Base-by-base conservation (phyloP, 2,113 vertebrate genomes). In the Prionailurus viverrinus region DNA sequence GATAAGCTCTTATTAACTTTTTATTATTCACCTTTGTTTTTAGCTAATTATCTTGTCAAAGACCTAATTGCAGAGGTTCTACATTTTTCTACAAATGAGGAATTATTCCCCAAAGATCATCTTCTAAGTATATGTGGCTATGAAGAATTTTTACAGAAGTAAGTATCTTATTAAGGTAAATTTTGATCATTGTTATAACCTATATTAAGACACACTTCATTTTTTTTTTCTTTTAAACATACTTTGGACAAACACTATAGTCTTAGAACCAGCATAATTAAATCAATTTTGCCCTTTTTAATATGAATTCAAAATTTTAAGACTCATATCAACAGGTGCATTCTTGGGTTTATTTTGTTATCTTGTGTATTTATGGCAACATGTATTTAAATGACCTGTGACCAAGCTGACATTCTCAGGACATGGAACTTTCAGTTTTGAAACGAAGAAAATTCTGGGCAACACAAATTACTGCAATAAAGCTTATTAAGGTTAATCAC, bases 111-210 rank as follows among this genome's bases (percentile, higher is more conserved):
- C 25, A 87, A 97, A 91, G 97, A 97, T 81, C 96, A 66, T 85
- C 96, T 98, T 91, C 95, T 99, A 69, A 97, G 96, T 85, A 39
- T 99, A 83, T 97, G 96, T 12, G 98, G 98, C 4, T 96, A 87
- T 97, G 98, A 98, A 96, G 98, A 99, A 96, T 98, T 98, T 98
- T 94, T 99, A 91, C 98, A 98, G 53, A 98, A 94, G 98, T 98
- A 97, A 98, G 97, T 97, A 87, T 83, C 69, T 94, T 48, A 83
- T 88, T 92, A 96, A 96, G 39, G 90, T 91, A 73, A 90, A 87
- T 78, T 83, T 73, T 78, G 3, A 63, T 82, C 27, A 66, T 65
- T 92, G 5, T 86, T 63, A 78, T 58, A 94, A 92, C 0, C 78
- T 63, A 8, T 58, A 8, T 94, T 87, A 91, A 91, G 23, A 11